These are phyloP conservation scores for Charina bottae DNA, from an alignment of 2,113 vertebrate genomes.

Conservation along the genomic window DNA sequence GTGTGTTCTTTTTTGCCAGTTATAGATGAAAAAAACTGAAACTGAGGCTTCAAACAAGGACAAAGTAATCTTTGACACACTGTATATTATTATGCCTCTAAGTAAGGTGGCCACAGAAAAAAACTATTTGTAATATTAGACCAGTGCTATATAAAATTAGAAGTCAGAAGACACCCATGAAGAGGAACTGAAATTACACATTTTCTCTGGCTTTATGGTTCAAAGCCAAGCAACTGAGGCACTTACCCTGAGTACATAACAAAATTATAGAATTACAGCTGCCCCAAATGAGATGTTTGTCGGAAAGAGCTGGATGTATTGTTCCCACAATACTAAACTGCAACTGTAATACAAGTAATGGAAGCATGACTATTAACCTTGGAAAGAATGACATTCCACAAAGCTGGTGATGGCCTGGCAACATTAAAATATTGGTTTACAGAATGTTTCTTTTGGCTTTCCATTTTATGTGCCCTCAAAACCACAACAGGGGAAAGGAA, in stretches of 20 bases:
- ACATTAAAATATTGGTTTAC: background rate
- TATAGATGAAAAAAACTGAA: background rate
- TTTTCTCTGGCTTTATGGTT: background rate
- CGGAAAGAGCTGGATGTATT: background rate
- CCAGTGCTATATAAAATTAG: background rate
- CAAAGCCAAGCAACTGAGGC: background rate
- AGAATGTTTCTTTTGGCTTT: background rate
- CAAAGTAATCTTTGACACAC: background rate
- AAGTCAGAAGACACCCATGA: slow-evolving; percentile 1
- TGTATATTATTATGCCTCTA: background rate
- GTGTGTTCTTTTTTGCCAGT: background rate
- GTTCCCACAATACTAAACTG: background rate
- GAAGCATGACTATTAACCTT: background rate
- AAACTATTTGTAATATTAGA: background rate
- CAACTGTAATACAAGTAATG: too few species aligned
- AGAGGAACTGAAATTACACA: background rate
- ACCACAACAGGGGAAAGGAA: background rate
- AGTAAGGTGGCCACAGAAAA: background rate
- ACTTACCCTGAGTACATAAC: background rate
- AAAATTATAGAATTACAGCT: background rate
- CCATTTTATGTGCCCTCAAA: background rate
- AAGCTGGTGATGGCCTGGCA: background rate
- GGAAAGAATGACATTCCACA: background rate
- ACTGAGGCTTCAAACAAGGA: background rate
- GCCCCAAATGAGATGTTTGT: background rate